Evolutionary conservation across 37 sponge, comb jelly and placozoan species (phyloP).

Genomic region (Eunapius fragilis): DNA sequence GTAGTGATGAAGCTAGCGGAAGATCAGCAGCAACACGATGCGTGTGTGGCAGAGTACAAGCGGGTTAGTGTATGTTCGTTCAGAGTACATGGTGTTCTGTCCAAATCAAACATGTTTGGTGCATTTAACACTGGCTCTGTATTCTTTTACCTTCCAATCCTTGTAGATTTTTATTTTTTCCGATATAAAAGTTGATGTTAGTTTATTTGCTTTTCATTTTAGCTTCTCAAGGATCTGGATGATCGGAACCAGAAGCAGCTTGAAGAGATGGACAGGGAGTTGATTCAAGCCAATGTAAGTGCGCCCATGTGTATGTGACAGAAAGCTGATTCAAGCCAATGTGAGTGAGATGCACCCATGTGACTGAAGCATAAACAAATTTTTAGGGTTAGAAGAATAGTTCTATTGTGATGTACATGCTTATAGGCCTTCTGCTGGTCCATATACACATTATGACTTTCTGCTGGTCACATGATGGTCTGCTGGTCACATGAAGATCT

Average conservation of each 20-base stretch:
- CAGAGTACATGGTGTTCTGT: background rate
- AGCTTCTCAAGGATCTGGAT: constrained; percentile 78
- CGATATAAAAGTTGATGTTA: constrained; percentile 13
- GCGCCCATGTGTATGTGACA: background rate
- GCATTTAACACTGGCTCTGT: background rate
- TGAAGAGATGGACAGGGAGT: constrained; percentile 83
- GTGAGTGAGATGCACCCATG: background rate
- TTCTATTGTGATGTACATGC: too few relatives aligned
- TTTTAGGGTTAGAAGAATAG: too few relatives aligned
- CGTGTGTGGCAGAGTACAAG: constrained; percentile 73
- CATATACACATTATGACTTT: too few relatives aligned
- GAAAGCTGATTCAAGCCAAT: background rate
- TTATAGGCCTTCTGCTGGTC: too few relatives aligned
- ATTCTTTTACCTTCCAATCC: too few relatives aligned
- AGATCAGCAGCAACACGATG: constrained; percentile 69
- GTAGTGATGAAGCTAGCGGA: constrained; percentile 64
- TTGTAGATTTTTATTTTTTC: background rate
- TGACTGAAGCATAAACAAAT: too few relatives aligned
- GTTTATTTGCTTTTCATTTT: background rate
- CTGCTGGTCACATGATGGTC: too few relatives aligned
- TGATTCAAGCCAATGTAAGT: constrained; percentile 83
- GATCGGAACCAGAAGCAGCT: constrained; percentile 82
- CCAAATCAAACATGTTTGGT: background rate
- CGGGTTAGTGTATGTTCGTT: constrained; percentile 37
- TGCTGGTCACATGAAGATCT: too few relatives aligned